Base-by-base conservation (phyloP, 2,797 vertebrate species). In the Oryzias sinensis region DNA sequence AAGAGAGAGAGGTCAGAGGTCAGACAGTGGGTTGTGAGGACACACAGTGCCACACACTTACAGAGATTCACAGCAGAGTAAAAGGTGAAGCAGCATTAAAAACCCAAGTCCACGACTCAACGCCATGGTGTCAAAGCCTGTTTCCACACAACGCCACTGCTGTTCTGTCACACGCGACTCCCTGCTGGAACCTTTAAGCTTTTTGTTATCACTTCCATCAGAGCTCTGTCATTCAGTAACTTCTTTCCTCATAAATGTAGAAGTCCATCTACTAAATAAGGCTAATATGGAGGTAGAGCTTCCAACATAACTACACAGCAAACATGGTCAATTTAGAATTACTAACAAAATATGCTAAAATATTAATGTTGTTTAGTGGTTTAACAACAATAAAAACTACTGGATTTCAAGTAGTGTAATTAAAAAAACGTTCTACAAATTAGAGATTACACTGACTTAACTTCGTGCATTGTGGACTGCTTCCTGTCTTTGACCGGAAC, bases 51-150 rank as follows among this genome's bases (percentile, higher is more conserved):
- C 3, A 15, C 59, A 14, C 46, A 80, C 79, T 75, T 76, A 88
- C 85, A 75, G 14, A 70, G 70, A 76, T 56, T 71, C 46, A 68
- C 66, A 79, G 66, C 63, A 74, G 1, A 79, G 53, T 29, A 84
- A 27, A 33, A 76, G 6, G 47, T 49, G 59, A 4, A 79, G 0
- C 1, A 82, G 50, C 20, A 57, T 49, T 50, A 82, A 3, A 59
- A 69, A 64, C 53, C 71, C 65, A 6, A 87, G 37, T 33, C 40
- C 67, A 50, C 5, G n/a, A 62, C 43, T 6, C 9, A 52, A n/a
- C 24, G 50, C 53, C 86, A 89, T 87, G 53, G 54, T 77, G 73
- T 44, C 49, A 25, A 49, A 55, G 3, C 14, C 22, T 47, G 13
- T 47, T 53, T 62, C 37, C 45, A 29, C 59, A 37, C 20, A 56